Base-by-base conservation (phyloP, 1,140 invertebrate species). In the Paralvinella palmiformis region DNA sequence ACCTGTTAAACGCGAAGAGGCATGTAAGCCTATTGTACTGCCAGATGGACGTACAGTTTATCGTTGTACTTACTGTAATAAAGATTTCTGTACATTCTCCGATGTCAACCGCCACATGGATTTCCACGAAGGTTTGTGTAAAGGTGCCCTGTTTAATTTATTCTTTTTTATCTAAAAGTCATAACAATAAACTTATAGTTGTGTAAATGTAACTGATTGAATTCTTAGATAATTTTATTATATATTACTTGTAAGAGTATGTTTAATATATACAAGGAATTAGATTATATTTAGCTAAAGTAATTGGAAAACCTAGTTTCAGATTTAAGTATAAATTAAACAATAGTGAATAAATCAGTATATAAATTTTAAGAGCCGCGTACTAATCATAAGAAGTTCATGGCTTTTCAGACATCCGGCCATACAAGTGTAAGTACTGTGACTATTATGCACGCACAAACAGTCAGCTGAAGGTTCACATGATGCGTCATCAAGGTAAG, bases 401-500 rank as follows among this genome's bases (percentile, higher is more conserved):
- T 62, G 61, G 48, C 10, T 60, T 71, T 76, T 24, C 70, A 83
- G 81, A 83, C 73, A 77, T 81, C 58, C 71, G 81, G 15, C 81
- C 82, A 20, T 83, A 81, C 71, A 82, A 83, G 69, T 84, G 83
- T 70, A 75, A 80, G 56, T 82, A 77, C 63, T 83, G 83, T 72
- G 78, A 80, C 61, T 84, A 83, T 67, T 81, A 77, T 63, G 81
- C 82, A 5, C 69, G 82, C 20, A 83, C 83, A 27, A 83, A 82
- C 67, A 83, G 81, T 64, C 82, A 84, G 67, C 71, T 84, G 0
- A 83, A 83, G 69, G 83, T 84, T 15, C 83, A 84, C 64, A 82
- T 82, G 76, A 81, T 84, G 79, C 67, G 82, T 41, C 83, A 83
- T 72, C 76, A 82, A 72, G 82, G 83, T 83, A 69, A 63, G 71